These are phyloP conservation scores for Dinoponera quadriceps DNA, from an alignment of 1,140 invertebrate genomes.

Conservation along the genomic window DNA sequence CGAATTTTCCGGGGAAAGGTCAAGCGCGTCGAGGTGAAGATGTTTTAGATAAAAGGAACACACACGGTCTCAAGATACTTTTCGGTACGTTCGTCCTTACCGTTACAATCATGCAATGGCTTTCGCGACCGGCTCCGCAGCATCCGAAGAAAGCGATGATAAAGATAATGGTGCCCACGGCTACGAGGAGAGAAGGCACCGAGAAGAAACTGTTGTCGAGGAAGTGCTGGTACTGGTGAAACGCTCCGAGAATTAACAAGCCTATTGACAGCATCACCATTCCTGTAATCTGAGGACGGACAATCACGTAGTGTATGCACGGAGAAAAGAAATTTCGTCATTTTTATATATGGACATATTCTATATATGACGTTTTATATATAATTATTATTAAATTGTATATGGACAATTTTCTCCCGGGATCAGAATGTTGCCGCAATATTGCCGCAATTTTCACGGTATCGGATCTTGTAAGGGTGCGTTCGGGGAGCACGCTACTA, in stretches of 20 bases:
- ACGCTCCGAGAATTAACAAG: constrained; percentile 88
- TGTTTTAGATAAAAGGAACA: constrained; percentile 1
- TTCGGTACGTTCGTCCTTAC: constrained; percentile 81
- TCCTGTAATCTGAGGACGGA: constrained; percentile 88
- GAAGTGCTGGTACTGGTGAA: constrained; percentile 89
- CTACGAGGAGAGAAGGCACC: constrained; percentile 91
- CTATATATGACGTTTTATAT: too few relatives aligned
- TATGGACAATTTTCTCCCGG: too few relatives aligned
- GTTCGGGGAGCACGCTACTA: too few relatives aligned
- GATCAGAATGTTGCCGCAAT: too few relatives aligned
- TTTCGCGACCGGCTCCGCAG: constrained; percentile 94
- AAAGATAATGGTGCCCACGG: constrained; percentile 92
- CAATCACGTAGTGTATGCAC: not conserved
- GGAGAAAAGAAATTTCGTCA: too few relatives aligned
- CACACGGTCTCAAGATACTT: not conserved
- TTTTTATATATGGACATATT: too few relatives aligned
- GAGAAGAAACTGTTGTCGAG: constrained; percentile 87
- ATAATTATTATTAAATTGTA: too few relatives aligned
- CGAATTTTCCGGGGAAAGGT: not conserved
- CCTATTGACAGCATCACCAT: constrained; percentile 90
- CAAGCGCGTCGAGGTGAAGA: not conserved
- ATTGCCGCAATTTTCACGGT: too few relatives aligned
- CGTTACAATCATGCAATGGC: constrained; percentile 92
- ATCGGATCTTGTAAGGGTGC: too few relatives aligned
- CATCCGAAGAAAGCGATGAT: constrained; percentile 94